Evolutionary conservation across 2,113 vertebrate genomes (phyloP).

Genomic region (Recurvirostra avosetta): DNA sequence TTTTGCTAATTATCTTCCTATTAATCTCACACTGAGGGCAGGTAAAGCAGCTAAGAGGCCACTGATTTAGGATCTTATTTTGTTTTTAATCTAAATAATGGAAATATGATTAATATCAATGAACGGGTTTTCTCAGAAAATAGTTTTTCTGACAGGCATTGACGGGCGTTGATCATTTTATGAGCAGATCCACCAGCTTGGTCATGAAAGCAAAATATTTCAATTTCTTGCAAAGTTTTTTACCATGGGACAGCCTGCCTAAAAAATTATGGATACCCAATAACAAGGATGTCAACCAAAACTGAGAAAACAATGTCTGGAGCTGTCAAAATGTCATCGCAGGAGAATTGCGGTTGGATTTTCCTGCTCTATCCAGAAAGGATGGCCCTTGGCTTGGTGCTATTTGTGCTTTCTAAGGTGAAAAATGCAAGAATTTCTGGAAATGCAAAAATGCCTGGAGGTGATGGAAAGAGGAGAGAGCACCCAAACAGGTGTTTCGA

Average conservation of each 20-base stretch:
- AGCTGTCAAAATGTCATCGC: background rate
- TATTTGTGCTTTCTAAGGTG: background rate
- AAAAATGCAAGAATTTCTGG: background rate
- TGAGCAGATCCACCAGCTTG: background rate
- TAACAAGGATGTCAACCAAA: background rate
- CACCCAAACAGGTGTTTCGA: background rate
- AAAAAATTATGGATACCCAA: background rate
- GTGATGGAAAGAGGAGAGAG: background rate
- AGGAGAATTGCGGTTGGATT: background rate
- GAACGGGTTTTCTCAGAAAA: background rate
- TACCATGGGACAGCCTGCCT: background rate
- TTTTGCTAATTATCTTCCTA: accelerated
- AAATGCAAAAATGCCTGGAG: background rate
- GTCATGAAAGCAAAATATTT: background rate
- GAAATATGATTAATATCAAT: background rate
- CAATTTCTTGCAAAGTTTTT: background rate
- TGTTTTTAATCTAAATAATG: background rate
- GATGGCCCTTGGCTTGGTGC: background rate
- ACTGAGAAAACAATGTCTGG: background rate
- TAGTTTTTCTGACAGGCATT: no score
- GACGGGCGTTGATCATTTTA: background rate
- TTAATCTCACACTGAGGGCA: background rate
- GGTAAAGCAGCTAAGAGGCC: background rate
- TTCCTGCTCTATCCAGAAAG: background rate
- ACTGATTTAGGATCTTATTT: background rate